These are phyloP conservation scores for Bombus cullumanus DNA, from an alignment of 1,140 invertebrate genomes.

Conservation along the genomic window DNA sequence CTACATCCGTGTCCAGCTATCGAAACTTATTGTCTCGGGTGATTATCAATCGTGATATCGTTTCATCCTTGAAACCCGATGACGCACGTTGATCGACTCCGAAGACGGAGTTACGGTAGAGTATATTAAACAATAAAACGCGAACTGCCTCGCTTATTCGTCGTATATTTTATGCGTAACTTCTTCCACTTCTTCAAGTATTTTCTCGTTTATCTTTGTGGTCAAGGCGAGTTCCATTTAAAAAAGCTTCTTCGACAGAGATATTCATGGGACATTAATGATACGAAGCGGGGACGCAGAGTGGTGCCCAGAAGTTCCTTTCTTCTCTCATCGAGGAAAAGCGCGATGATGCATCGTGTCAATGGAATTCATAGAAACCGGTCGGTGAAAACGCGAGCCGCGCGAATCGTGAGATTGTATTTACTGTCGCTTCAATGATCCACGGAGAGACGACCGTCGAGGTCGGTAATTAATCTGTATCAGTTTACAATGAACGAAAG, in stretches of 20 bases:
- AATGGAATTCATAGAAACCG: neutral
- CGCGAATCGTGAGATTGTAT: slow-evolving; percentile 10
- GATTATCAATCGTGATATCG: slow-evolving; percentile 18
- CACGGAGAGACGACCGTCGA: slow-evolving; percentile 38
- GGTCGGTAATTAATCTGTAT: slow-evolving; percentile 60
- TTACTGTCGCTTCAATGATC: slow-evolving; percentile 21
- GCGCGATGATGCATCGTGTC: neutral
- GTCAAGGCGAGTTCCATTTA: slow-evolving; percentile 41
- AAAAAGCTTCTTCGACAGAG: slow-evolving; percentile 3
- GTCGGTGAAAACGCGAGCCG: neutral
- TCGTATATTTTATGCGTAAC: neutral
- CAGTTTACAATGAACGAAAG: slow-evolving; percentile 56
- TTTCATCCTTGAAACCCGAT: neutral
- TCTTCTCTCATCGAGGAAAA: neutral
- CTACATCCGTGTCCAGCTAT: slow-evolving; percentile 24
- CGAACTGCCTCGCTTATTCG: neutral
- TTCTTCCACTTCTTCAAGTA: neutral
- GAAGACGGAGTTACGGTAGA: neutral
- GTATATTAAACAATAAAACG: slow-evolving; percentile 1
- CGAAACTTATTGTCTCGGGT: slow-evolving; percentile 12
- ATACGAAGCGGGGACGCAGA: neutral
- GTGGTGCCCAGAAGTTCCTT: neutral
- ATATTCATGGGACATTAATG: slow-evolving; percentile 17
- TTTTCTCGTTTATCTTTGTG: slow-evolving; percentile 23
- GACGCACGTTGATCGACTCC: neutral